These are phyloP conservation scores for Tetramorium simillimum DNA, from an alignment of 1,140 invertebrate genomes.

Conservation along the genomic window DNA sequence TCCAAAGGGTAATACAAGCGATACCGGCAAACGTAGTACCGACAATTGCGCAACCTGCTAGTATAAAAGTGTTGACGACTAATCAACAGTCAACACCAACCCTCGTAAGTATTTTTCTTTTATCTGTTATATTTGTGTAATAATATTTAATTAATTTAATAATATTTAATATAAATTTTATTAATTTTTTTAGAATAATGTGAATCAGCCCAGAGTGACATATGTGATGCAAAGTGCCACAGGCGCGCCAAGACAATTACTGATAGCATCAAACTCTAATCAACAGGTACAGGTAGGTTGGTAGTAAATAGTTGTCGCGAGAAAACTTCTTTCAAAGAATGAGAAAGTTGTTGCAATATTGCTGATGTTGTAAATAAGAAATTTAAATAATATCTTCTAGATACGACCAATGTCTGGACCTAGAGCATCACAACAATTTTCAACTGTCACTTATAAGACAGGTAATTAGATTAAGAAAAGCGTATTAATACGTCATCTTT, in stretches of 20 bases:
- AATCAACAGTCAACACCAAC: conserved; percentile 78
- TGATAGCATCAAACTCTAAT: conserved; percentile 78
- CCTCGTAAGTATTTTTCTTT: conserved; percentile 73
- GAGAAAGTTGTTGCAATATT: neutral
- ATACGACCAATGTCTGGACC: conserved; percentile 76
- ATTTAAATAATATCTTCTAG: conserved; percentile 66
- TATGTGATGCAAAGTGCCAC: conserved; percentile 81
- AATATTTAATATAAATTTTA: neutral
- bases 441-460: conserved; percentile 78
- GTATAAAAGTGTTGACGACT: conserved; percentile 80
- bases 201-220: conserved; percentile 77
- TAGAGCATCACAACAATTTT: conserved; percentile 68
- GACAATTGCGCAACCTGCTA: conserved; percentile 72
- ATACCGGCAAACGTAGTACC: conserved; percentile 69
- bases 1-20: conserved; percentile 80
- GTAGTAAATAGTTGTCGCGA: conserved; percentile 6
- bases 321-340: neutral
- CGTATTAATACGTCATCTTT: neutral
- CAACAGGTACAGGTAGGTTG: conserved; percentile 66
- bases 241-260: conserved; percentile 79
- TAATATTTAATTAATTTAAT: neutral
- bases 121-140: conserved; percentile 24
- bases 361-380: neutral
- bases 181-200: conserved; percentile 79
- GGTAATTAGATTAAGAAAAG: conserved; percentile 64